A percentile compares a stretch with the other conserved stretches of the same genome.
Evolutionary conservation across 2,113 vertebrate species (phyloP).

Genomic region (Tachysurus vachellii): DNA sequence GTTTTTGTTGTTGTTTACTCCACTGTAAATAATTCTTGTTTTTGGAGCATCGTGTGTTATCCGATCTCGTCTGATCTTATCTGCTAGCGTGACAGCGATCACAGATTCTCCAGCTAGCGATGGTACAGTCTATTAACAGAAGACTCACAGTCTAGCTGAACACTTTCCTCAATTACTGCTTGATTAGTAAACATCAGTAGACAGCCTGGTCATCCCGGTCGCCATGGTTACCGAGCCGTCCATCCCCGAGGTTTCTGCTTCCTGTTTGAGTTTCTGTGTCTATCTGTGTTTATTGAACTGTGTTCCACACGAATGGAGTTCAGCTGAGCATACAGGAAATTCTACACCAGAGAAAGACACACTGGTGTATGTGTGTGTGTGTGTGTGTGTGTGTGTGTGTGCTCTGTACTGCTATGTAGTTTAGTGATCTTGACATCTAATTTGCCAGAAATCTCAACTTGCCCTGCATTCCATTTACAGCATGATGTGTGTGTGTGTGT

Average conservation of each 20-base stretch:
- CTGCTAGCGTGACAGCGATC: no score
- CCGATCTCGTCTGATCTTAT: no score
- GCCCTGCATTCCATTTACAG: neutral
- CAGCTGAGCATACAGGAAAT: neutral
- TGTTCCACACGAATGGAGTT: neutral
- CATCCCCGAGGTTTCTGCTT: neutral
- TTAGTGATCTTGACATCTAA: constrained; percentile 35
- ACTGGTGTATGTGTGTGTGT: neutral
- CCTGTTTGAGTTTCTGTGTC: neutral
- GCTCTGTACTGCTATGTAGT: neutral
- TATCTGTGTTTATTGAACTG: neutral
- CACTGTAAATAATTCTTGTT: no score
- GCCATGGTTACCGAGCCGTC: neutral
- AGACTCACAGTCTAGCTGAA: neutral
- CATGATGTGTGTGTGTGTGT: constrained; percentile 20
- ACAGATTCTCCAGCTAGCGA: no score
- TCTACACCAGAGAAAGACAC: neutral
- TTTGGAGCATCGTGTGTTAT: no score
- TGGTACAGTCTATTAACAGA: no score
- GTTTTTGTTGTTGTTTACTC: no score
- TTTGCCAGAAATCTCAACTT: neutral
- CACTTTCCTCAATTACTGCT: neutral
- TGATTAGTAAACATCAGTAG: neutral
- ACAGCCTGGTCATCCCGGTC: neutral
- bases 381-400: constrained; percentile 18